Evolutionary conservation across 2,888 invertebrate species (phyloP), one percentile per base, ranked within the genome.

Genomic region (Heteropelma amictum): DNA sequence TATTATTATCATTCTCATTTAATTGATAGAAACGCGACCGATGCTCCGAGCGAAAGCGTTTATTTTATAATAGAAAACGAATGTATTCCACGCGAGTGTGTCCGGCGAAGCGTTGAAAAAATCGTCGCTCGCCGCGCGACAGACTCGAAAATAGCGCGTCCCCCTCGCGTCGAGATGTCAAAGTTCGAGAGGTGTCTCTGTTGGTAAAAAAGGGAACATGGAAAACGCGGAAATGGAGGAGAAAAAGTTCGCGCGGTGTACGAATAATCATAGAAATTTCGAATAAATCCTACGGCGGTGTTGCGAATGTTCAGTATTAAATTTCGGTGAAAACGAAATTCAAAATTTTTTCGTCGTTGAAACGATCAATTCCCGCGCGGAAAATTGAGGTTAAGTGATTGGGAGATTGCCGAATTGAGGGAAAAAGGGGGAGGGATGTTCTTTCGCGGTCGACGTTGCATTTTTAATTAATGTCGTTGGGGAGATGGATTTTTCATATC

Each of bases 251-350:
- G n/a, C n/a, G n/a, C n/a, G n/a, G n/a, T n/a, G n/a, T n/a, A n/a
- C n/a, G n/a, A 30, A 30, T 30, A 53, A 38, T 38, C n/a, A n/a
- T n/a, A 47, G 23, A 47, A n/a, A 47, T 60, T 45, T 53, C 8
- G 21, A n/a, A 19, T 47, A 33, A 28, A 47, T 45, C 4, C 28
- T 21, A 30, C 21, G 47, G 45, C 10, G 28, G 35, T 45, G 54
- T 63, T 47, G 63, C 40, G 42, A 69, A 53, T 72, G 14, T 73
- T 79, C 77, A 79, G 78, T 79, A 79, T 79, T 76, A 77, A 76
- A 76, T 79, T 67, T 64, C 58, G 42, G 68, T 56, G 19, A 35
- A 40, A 51, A 60, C 38, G 19, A 53, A 42, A 21, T 38, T 69
- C 53, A 33, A 65, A 26, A 35, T 23, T 63, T n/a, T n/a, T n/a